phyloP scores from a whole-genome alignment of 2,113 vertebrate genomes.

The Lophius piscatorius region DNA sequence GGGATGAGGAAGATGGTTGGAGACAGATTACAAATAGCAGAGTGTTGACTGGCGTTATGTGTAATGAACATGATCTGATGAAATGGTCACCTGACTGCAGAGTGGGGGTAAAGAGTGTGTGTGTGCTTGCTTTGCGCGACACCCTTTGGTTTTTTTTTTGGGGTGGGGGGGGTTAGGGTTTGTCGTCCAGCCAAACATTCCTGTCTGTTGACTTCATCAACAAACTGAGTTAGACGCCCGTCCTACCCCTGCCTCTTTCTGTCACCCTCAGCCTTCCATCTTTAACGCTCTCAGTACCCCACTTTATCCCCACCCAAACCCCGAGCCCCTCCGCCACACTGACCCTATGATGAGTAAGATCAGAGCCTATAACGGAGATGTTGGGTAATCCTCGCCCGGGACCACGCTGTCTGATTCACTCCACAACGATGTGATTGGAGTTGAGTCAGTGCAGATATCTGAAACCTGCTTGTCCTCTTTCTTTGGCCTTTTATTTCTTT shows the following conservation, averaged over 20 bases:
- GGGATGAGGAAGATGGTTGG: constrained; percentile 5
- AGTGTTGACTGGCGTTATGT: constrained; percentile 41
- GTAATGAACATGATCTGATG: constrained; percentile 74
- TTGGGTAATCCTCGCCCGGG: constrained; percentile 59
- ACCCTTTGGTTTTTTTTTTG: too few relatives aligned
- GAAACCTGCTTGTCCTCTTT: constrained; percentile 42
- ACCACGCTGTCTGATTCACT: constrained; percentile 51
- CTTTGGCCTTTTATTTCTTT: constrained; percentile 24
- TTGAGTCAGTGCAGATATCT: constrained; percentile 43
- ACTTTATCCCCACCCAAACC: constrained; percentile 55
- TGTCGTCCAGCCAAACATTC: constrained; percentile 80
- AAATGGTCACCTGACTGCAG: constrained; percentile 73
- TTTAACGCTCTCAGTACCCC: constrained; percentile 52
- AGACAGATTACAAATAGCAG: constrained; percentile 36
- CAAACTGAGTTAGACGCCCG: constrained; percentile 61
- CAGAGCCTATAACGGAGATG: constrained; percentile 41
- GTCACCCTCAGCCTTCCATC: constrained; percentile 47
- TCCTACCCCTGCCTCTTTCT: constrained; percentile 44
- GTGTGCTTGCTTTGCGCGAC: constrained; percentile 13
- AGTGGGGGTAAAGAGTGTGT: constrained; percentile 39
- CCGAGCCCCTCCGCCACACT: constrained; percentile 3
- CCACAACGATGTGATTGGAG: constrained; percentile 56
- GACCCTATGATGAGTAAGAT: constrained; percentile 36
- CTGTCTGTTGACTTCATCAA: constrained; percentile 78
- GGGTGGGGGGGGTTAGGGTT: constrained; percentile 65